A percentile compares a stretch with the other conserved stretches of the same genome.
phyloP scores from a whole-genome alignment of 2,797 vertebrate genomes.

The Malurus splendens region DNA sequence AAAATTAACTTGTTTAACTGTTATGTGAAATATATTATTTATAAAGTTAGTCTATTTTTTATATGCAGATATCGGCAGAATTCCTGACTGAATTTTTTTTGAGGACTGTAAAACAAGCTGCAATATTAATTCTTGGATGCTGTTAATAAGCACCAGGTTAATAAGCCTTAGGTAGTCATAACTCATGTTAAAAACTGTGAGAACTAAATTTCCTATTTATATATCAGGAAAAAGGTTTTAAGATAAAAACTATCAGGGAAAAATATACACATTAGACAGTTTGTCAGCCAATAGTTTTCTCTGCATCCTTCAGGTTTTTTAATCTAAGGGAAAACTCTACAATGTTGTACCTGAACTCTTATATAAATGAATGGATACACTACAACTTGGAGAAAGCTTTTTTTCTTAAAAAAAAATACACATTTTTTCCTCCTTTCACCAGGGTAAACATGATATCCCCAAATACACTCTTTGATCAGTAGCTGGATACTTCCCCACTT shows the following conservation, averaged over 20 bases:
- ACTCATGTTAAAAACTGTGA: neutral
- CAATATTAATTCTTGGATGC: neutral
- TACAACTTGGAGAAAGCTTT: neutral
- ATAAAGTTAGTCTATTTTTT: neutral
- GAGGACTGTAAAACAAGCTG: neutral
- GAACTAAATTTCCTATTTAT: neutral
- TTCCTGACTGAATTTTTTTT: neutral
- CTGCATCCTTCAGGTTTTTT: neutral
- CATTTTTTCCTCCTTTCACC: neutral
- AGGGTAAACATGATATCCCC: neutral
- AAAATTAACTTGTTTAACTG: neutral
- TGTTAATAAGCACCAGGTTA: neutral
- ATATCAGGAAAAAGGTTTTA: neutral
- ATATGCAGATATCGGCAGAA: neutral
- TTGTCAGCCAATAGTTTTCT: neutral
- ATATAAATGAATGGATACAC: neutral
- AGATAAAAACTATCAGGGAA: neutral
- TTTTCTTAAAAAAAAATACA: neutral
- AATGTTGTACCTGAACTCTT: neutral
- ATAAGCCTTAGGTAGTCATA: neutral
- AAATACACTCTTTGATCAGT: neutral
- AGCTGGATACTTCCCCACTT: neutral
- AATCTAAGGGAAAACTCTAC: neutral
- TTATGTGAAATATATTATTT: neutral
- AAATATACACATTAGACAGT: neutral